Evolutionary conservation across 2,113 vertebrate species (phyloP), one percentile per base, ranked within the genome.

Genomic region (Embiotoca jacksoni): DNA sequence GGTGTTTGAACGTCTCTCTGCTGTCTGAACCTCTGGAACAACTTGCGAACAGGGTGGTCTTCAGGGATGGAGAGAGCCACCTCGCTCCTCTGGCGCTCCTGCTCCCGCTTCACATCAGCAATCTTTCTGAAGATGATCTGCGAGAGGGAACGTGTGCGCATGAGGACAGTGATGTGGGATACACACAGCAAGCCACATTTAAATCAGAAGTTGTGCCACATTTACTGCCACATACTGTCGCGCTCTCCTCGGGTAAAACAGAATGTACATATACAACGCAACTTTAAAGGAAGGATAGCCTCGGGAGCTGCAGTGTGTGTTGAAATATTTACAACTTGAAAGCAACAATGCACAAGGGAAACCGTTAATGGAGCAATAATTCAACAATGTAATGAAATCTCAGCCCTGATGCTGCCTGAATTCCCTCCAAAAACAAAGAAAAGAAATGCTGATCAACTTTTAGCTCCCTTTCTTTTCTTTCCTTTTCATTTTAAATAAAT

Each of bases 41-140:
- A 96, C 82, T 99, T 99, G 46, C 98, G 86, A 32, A 99, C 98
- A 0, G 98, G 98, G 81, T 99, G 98, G 85, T 99, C 98, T 61
- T 98, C 97, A 0, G 98, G 98, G 67, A 99, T 99, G 84, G 96
- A 97, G 81, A 99, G 95, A 0, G 97, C 94, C 88, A 97, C 97
- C 87, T 99, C 97, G 0, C 96, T 97, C 89, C 96, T 97, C 93
- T 97, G 96, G 35, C 95, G 93, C 72, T 99, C 98, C 72, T 96
- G 96, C 81, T 99, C 98, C 78, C 96, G 96, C 90, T 98, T 99
- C 82, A 99, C 97, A 0, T 99, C 98, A 0, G 96, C 96, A 66
- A 99, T 99, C 90, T 99, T 99, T 35, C 98, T 95, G 92, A 99
- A 99, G 84, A 99, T 95, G 8, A 99, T 95, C 98, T 99, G 90